Percentiles rank a stretch among this genome's conserved stretches.
Conservation (phyloP, 2,888 invertebrate species). For the Pycnomerus fuliginosus region DNA sequence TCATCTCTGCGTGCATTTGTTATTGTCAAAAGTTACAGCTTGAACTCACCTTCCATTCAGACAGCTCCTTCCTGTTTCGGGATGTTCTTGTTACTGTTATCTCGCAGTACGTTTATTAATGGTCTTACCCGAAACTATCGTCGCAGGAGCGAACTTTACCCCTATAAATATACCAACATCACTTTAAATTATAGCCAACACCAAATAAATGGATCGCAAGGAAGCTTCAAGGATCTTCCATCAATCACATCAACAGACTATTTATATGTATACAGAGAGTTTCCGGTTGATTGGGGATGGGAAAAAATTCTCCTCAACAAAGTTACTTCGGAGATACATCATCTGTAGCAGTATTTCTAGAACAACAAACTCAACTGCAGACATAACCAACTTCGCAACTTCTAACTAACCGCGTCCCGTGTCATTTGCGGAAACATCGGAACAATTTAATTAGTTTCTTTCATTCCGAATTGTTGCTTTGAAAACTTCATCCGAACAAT, state of each 20-base stretch:
- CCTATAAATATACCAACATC: conserved; percentile 19
- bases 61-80: conserved; percentile 33
- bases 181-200: conserved; percentile 15
- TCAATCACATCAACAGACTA: conserved; percentile 4
- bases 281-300: no score
- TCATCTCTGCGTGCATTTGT: conserved; percentile 37
- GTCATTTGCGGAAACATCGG: conserved; percentile 30
- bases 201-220: conserved; percentile 7
- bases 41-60: conserved; percentile 28
- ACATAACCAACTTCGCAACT: conserved; percentile 25
- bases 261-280: not conserved
- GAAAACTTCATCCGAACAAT: conserved; percentile 19
- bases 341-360: no score
- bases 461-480: conserved; percentile 24
- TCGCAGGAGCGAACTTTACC: conserved; percentile 15
- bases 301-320: no score
- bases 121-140: conserved; percentile 15
- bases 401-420: conserved; percentile 27
- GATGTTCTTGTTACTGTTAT: conserved; percentile 25
- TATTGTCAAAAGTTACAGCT: conserved; percentile 33
- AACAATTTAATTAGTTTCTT: conserved; percentile 32
- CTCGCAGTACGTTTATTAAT: conserved; percentile 22
- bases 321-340: no score
- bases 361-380: conserved; percentile 23
- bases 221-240: conserved; percentile 7